These are phyloP conservation scores for Drosophila ercepeae DNA, from an alignment of 1,140 invertebrate genomes.

Conservation along the genomic window DNA sequence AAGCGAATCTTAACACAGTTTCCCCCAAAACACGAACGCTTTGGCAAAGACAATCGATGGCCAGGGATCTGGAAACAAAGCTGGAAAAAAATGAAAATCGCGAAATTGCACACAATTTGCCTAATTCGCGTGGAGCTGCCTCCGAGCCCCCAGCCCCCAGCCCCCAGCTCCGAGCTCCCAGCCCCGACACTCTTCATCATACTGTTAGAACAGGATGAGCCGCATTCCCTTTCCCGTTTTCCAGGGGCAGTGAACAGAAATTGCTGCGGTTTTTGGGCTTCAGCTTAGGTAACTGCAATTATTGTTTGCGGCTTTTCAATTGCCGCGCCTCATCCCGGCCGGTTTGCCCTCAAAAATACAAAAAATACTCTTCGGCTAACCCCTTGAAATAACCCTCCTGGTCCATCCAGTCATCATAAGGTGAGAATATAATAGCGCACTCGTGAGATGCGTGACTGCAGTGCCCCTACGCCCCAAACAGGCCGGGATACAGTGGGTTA, in stretches of 20 bases:
- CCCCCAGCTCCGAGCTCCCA: not conserved
- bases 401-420: conserved; percentile 69
- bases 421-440: conserved; percentile 81
- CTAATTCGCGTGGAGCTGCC: conserved; percentile 59
- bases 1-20: conserved; percentile 69
- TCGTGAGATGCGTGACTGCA: conserved; percentile 82
- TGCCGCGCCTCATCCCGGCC: conserved; percentile 33
- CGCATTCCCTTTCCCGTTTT: conserved; percentile 57
- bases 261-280: conserved; percentile 63
- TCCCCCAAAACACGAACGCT: conserved; percentile 33
- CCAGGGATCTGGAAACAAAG: conserved; percentile 21
- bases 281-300: conserved; percentile 73
- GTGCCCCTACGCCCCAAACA: conserved; percentile 69
- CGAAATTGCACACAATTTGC: conserved; percentile 77
- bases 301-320: conserved; percentile 81
- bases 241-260: conserved; percentile 49
- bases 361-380: not conserved
- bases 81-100: conserved; percentile 13
- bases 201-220: conserved; percentile 62
- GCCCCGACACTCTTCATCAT: not conserved
- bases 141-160: not conserved
- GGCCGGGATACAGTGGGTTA: conserved; percentile 41
- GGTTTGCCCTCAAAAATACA: no score
- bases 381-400: conserved; percentile 1
- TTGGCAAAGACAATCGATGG: conserved; percentile 71